A percentile compares a stretch with the other conserved stretches of the same genome.
These are phyloP conservation scores for Papilio machaon DNA, from an alignment of 1,140 invertebrate species.

Conservation along the genomic window DNA sequence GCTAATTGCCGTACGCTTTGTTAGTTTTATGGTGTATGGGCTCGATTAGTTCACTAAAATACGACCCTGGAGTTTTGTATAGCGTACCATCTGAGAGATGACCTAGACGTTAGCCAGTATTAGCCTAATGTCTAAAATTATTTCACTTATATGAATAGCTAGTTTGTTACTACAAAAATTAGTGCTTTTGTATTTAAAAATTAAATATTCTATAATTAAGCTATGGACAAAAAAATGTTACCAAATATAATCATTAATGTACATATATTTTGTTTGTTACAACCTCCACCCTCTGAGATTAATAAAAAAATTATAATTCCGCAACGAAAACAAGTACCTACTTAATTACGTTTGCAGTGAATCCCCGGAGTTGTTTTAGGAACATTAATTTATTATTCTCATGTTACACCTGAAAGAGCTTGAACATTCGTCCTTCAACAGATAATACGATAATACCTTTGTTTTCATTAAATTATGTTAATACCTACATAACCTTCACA, in stretches of 20 bases:
- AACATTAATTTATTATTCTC: constrained; percentile 7
- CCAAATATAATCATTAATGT: too few relatives aligned
- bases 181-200: too few relatives aligned
- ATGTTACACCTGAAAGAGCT: background rate
- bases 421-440: constrained; percentile 19
- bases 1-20: constrained; percentile 31
- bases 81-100: background rate
- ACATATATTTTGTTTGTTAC: background rate
- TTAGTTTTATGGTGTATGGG: constrained; percentile 23
- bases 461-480: background rate
- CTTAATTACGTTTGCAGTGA: background rate
- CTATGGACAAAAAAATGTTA: too few relatives aligned
- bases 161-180: too few relatives aligned
- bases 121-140: background rate
- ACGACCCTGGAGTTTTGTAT: background rate
- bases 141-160: background rate
- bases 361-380: constrained; percentile 17
- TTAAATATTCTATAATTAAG: too few relatives aligned
- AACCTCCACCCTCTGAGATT: background rate
- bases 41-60: background rate
- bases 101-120: background rate
- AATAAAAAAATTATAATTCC: background rate
- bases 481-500: background rate
- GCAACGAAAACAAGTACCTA: background rate
- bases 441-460: background rate